Percentiles rank a stretch among this genome's conserved stretches.
Evolutionary conservation across 2,113 vertebrate genomes (phyloP).

Genomic region (Suricata suricatta): DNA sequence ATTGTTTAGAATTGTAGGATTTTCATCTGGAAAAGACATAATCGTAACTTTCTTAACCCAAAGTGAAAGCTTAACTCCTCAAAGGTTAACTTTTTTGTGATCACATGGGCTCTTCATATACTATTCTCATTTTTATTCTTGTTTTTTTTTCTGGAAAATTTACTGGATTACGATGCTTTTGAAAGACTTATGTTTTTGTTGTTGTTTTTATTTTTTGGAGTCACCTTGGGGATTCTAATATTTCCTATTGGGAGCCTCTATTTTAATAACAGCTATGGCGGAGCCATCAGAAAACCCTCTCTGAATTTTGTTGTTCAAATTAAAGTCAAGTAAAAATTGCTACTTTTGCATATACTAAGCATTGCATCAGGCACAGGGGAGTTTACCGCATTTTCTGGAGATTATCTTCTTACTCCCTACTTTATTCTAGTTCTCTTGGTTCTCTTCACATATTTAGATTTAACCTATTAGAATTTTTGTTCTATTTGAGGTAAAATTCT

Average conservation of each 20-base stretch:
- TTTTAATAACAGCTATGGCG: not conserved
- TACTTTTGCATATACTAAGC: not conserved
- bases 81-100: not conserved
- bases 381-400: not conserved
- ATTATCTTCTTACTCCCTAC: not conserved
- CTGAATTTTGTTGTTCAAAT: not conserved
- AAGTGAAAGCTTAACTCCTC: not conserved
- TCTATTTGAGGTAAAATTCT: not conserved
- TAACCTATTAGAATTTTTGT: not conserved
- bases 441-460: not conserved
- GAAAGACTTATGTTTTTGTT: not conserved
- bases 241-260: not conserved
- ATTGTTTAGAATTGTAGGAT: not conserved
- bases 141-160: slow-evolving; percentile 21
- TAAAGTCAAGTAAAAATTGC: not conserved
- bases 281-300: not conserved
- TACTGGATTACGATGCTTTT: not conserved
- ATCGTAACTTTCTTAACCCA: not conserved
- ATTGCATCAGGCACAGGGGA: not conserved
- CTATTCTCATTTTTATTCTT: not conserved
- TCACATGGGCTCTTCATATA: not conserved
- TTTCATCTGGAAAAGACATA: not conserved
- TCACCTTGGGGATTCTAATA: not conserved
- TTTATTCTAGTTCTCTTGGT: not conserved
- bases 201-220: not conserved